Conservation (phyloP, 2,113 vertebrate genomes). For the Halcyon senegalensis region DNA sequence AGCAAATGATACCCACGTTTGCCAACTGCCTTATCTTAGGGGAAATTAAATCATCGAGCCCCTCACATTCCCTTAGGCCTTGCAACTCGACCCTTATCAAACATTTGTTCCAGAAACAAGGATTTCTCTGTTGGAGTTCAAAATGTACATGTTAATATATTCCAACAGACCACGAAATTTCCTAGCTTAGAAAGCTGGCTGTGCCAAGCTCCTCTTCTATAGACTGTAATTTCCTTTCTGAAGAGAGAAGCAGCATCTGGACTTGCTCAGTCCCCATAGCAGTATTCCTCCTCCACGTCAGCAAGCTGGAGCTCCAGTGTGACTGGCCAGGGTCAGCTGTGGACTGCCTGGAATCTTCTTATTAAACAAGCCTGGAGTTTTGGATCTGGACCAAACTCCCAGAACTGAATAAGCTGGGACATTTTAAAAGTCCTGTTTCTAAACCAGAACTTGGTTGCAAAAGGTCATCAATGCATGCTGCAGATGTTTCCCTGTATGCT, state of each 20-base stretch:
- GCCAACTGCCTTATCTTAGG: neutral
- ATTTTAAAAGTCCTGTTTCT: neutral
- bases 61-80: neutral
- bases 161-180: conserved; percentile 69
- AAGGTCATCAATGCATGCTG: neutral
- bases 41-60: conserved; percentile 14
- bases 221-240: conserved; percentile 78
- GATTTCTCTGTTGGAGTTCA: conserved; percentile 10
- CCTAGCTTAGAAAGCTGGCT: conserved; percentile 66
- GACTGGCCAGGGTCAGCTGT: conserved; percentile 35
- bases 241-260: conserved; percentile 72
- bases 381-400: conserved; percentile 31
- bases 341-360: conserved; percentile 21
- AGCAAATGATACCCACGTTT: neutral
- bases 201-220: conserved; percentile 64
- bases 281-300: conserved; percentile 60
- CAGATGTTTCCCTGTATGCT: neutral
- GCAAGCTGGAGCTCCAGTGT: conserved; percentile 28
- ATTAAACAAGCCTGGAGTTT: neutral
- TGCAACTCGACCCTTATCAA: neutral
- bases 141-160: conserved; percentile 56
- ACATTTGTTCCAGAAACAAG: conserved; percentile 23
- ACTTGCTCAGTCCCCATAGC: conserved; percentile 67
- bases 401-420: neutral
- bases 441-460: neutral